These are phyloP conservation scores for Hydrolagus affinis DNA, from an alignment of 2,113 vertebrate species.

Conservation along the genomic window DNA sequence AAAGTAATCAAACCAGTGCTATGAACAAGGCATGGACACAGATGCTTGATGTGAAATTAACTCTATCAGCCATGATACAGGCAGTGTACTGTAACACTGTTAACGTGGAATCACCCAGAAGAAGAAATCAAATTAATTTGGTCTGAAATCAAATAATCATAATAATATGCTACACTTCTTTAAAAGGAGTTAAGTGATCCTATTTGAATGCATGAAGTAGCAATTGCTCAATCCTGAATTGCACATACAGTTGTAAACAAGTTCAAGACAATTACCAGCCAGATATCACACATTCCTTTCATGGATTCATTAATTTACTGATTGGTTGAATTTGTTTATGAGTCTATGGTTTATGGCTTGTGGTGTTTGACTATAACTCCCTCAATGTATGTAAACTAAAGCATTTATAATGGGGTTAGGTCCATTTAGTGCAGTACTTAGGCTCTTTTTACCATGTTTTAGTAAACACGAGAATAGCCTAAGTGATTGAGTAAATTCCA, in stretches of 20 bases:
- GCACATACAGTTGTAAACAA: constrained; percentile 20
- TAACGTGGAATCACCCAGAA: neutral
- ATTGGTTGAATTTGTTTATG: constrained; percentile 31
- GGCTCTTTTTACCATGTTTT: constrained; percentile 30
- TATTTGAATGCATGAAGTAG: constrained; percentile 1
- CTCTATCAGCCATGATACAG: neutral
- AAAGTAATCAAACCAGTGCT: neutral
- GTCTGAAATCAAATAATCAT: constrained; percentile 6
- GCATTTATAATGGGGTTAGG: constrained; percentile 27
- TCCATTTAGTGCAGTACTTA: constrained; percentile 27
- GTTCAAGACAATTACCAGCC: constrained; percentile 19
- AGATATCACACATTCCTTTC: constrained; percentile 23
- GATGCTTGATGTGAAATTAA: neutral
- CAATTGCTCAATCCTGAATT: neutral
- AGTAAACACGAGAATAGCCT: constrained; percentile 27
- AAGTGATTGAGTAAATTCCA: constrained; percentile 32
- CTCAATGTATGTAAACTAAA: constrained; percentile 30
- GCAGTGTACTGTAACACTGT: too few species aligned
- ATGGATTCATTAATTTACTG: constrained; percentile 29
- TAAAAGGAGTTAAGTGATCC: neutral
- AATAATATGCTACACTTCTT: neutral
- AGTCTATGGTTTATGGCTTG: constrained; percentile 25
- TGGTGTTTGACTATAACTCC: constrained; percentile 30
- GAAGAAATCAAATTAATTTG: neutral
- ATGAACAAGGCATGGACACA: neutral